Conservation (phyloP, 2,113 vertebrate species). For the Sphaerodactylus townsendi region DNA sequence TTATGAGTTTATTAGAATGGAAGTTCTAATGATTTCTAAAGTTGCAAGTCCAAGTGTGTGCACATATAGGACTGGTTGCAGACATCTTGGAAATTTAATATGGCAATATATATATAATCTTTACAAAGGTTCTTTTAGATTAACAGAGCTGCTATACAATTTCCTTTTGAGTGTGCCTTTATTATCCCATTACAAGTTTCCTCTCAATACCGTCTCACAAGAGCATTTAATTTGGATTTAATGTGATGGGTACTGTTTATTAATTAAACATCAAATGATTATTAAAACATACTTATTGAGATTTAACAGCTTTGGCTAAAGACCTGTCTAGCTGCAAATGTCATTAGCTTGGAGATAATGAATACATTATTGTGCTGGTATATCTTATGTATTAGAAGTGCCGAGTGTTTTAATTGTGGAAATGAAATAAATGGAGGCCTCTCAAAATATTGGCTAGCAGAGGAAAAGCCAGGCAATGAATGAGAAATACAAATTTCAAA, state of each 20-base stretch:
- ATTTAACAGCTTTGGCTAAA: slow-evolving; percentile 27
- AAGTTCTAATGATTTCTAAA: too few relatives aligned
- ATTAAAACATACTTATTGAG: slow-evolving; percentile 28
- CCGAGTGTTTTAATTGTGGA: slow-evolving; percentile 20
- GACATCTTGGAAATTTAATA: slow-evolving; percentile 10
- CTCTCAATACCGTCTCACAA: background rate
- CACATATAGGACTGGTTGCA: background rate
- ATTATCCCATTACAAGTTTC: slow-evolving; percentile 18
- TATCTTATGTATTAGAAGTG: slow-evolving; percentile 1
- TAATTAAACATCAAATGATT: slow-evolving; percentile 38
- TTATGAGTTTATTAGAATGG: too few relatives aligned
- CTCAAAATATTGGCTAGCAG: background rate
- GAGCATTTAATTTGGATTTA: slow-evolving; percentile 20
- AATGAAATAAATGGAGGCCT: background rate
- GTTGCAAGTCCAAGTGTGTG: background rate
- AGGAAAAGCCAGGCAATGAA: background rate
- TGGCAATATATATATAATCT: background rate
- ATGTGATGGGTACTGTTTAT: background rate
- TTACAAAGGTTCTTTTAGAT: background rate
- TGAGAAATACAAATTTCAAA: background rate
- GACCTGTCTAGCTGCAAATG: background rate
- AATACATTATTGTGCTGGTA: background rate
- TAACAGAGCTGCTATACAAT: background rate
- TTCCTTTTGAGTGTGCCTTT: slow-evolving; percentile 23
- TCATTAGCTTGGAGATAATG: slow-evolving; percentile 11